phyloP scores from a whole-genome alignment of 1,140 invertebrate species.

The Eueides isabella region DNA sequence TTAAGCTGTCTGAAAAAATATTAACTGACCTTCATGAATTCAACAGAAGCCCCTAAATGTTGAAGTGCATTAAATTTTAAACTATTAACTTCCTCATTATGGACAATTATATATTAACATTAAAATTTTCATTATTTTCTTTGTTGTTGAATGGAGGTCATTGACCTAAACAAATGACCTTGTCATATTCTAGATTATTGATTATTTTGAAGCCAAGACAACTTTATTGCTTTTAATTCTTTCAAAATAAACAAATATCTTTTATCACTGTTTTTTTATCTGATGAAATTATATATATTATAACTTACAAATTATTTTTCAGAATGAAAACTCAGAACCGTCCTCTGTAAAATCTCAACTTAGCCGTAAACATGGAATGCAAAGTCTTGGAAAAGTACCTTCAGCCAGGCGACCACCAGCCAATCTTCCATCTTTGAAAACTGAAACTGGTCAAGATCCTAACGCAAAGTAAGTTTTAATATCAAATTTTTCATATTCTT shows the following conservation, averaged over 20 bases:
- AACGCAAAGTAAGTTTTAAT: constrained; percentile 43
- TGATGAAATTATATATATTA: no score
- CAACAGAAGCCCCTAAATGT: background rate
- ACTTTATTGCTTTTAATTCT: background rate
- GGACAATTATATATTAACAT: background rate
- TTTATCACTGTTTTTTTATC: no score
- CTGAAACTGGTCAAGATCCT: constrained; percentile 87
- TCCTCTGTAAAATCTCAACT: constrained; percentile 93
- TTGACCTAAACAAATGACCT: constrained; percentile 34
- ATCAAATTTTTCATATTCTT: background rate
- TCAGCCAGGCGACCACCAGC: constrained; percentile 96
- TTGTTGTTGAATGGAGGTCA: constrained; percentile 29
- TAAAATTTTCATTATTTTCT: background rate
- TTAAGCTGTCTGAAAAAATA: background rate
- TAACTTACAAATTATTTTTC: constrained; percentile 44
- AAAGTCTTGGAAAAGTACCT: constrained; percentile 98
- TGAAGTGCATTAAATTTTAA: background rate
- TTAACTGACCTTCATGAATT: background rate
- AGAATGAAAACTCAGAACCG: constrained; percentile 95
- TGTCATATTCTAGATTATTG: constrained; percentile 29
- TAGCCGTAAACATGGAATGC: constrained; percentile 98
- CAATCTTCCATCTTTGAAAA: constrained; percentile 98
- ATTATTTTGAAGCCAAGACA: constrained; percentile 6
- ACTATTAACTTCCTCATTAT: background rate
- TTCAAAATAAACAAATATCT: background rate